Evolutionary conservation across 2,113 vertebrate species (phyloP).

Genomic region (Lepisosteus osseus): DNA sequence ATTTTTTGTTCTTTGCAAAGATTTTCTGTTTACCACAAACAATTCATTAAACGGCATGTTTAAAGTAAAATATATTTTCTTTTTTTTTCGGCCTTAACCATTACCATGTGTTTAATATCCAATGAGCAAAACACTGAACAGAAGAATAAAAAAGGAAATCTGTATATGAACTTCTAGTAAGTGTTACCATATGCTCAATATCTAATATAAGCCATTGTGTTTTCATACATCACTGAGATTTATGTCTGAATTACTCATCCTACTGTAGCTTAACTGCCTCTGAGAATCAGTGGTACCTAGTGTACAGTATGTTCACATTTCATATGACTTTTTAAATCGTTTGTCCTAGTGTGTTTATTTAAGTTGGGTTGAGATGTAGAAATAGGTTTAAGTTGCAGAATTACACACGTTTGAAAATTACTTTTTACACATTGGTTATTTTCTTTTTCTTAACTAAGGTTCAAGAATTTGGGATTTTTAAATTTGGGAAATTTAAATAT

Average conservation of each 20-base stretch:
- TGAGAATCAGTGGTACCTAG: not conserved
- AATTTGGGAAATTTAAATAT: too few species aligned
- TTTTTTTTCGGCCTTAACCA: constrained; percentile 39
- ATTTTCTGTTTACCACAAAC: not conserved
- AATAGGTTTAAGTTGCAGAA: too few species aligned
- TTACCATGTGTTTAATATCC: constrained; percentile 55
- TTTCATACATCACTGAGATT: not conserved
- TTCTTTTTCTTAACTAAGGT: too few species aligned
- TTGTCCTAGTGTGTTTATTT: not conserved
- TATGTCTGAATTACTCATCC: constrained; percentile 26
- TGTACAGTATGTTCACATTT: not conserved
- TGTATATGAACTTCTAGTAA: constrained; percentile 68
- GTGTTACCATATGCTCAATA: constrained; percentile 61
- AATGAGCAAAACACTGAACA: constrained; percentile 34
- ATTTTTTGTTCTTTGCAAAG: not conserved
- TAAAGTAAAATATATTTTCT: constrained; percentile 7
- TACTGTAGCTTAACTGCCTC: constrained; percentile 16
- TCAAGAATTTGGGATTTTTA: too few species aligned
- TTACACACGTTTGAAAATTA: too few species aligned
- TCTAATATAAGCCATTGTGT: not conserved
- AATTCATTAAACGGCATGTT: not conserved
- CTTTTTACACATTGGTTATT: too few species aligned
- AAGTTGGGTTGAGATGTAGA: too few species aligned
- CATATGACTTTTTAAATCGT: not conserved
- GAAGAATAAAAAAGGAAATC: constrained; percentile 49